Conservation (phyloP, 2,888 invertebrate genomes). For the Prenolepis imparis region DNA sequence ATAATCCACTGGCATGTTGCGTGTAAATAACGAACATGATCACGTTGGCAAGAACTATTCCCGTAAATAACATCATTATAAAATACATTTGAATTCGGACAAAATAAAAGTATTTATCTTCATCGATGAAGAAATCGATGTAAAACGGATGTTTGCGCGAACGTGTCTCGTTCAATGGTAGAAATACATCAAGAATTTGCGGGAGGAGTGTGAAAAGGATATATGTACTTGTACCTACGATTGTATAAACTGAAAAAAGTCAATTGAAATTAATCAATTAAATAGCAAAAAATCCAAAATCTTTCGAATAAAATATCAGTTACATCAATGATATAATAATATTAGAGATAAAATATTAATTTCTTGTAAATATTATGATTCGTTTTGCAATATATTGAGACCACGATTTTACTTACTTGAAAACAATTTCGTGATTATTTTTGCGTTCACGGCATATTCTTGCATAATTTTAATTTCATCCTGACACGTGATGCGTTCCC, state of each 20-base stretch:
- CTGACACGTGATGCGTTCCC: not conserved
- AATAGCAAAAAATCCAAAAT: not conserved
- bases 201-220: not conserved
- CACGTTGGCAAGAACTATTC: not conserved
- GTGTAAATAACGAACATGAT: slow-evolving; percentile 3
- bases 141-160: slow-evolving; percentile 13
- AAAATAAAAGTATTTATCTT: slow-evolving; percentile 16
- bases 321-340: not conserved
- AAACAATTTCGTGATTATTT: not conserved
- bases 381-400: not conserved
- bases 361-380: not conserved
- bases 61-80: not conserved
- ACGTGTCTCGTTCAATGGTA: slow-evolving; percentile 35
- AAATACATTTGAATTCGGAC: not conserved
- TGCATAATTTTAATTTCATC: slow-evolving; percentile 33
- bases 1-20: slow-evolving; percentile 37
- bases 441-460: not conserved
- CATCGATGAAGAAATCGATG: not conserved
- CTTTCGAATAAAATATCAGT: not conserved
- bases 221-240: not conserved
- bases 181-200: slow-evolving; percentile 28
- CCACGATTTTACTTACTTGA: not conserved
- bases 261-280: slow-evolving; percentile 17
- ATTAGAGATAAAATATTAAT: not conserved
- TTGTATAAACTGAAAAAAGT: slow-evolving; percentile 7